Evolutionary conservation across 2,888 invertebrate species (phyloP).

Genomic region (Sphecodes monilicornis): DNA sequence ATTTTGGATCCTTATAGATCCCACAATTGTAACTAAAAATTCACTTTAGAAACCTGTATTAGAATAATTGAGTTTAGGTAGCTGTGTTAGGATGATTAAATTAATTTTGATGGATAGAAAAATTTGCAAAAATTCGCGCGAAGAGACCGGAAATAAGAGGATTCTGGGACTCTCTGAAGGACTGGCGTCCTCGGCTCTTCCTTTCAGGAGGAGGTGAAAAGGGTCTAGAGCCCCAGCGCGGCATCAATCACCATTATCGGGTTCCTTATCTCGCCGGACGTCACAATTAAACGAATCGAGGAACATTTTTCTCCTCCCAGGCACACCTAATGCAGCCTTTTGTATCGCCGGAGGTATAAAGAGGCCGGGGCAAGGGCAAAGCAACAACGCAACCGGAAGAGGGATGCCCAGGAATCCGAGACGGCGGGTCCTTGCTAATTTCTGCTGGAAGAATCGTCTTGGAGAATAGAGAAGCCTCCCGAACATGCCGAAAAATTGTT

Average conservation of each 20-base stretch:
- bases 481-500: constrained; percentile 41
- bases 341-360: constrained; percentile 43
- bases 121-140: not conserved
- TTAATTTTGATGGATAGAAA: not conserved
- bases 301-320: constrained; percentile 59
- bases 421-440: constrained; percentile 70
- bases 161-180: not conserved
- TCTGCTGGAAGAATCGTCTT: constrained; percentile 61
- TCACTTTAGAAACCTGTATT: not conserved
- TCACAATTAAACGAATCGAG: constrained; percentile 65
- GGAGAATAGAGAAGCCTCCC: constrained; percentile 54
- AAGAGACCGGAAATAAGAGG: not conserved
- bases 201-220: constrained; percentile 16
- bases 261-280: constrained; percentile 57
- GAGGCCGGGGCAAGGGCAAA: constrained; percentile 28
- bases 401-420: constrained; percentile 54
- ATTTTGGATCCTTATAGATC: not conserved
- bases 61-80: not conserved
- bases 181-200: constrained; percentile 2
- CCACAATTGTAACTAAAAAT: not conserved
- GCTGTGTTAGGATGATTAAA: not conserved
- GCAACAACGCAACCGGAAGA: constrained; percentile 44
- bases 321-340: constrained; percentile 41
- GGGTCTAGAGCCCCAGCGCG: constrained; percentile 4
- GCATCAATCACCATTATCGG: constrained; percentile 64